Evolutionary conservation across 2,888 invertebrate species (phyloP).

Genomic region (Drosophila silvestris): DNA sequence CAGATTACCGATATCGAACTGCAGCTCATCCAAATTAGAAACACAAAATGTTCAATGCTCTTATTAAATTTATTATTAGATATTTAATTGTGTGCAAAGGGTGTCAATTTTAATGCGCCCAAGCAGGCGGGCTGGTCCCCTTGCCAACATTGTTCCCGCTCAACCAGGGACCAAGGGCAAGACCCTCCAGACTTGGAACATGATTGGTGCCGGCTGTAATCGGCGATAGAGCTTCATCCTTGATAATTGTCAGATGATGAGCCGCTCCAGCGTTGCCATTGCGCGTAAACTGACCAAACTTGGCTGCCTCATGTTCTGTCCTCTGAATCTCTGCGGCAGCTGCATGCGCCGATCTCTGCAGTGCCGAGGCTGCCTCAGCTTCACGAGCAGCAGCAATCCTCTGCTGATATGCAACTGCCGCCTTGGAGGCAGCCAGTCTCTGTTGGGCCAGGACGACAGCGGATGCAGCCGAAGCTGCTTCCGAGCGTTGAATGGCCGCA

Average conservation of each 20-base stretch:
- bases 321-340: slow-evolving; percentile 90
- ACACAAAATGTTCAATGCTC: slow-evolving; percentile 29
- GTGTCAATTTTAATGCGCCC: slow-evolving; percentile 45
- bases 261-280: slow-evolving; percentile 87
- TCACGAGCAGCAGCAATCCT: slow-evolving; percentile 90
- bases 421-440: slow-evolving; percentile 89
- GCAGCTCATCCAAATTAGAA: background rate
- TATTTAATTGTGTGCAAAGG: background rate
- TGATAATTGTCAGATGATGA: slow-evolving; percentile 87
- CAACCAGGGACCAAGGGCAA: slow-evolving; percentile 77
- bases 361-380: slow-evolving; percentile 90
- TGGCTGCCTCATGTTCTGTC: slow-evolving; percentile 88
- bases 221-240: slow-evolving; percentile 86
- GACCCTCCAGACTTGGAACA: slow-evolving; percentile 76
- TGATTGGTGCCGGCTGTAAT: slow-evolving; percentile 84
- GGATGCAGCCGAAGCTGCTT: slow-evolving; percentile 89
- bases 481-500: slow-evolving; percentile 89
- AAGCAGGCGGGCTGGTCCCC: slow-evolving; percentile 37
- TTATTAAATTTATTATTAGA: slow-evolving; percentile 25
- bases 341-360: slow-evolving; percentile 89
- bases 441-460: slow-evolving; percentile 89
- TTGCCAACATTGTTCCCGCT: slow-evolving; percentile 49
- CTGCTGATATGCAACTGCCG: slow-evolving; percentile 90
- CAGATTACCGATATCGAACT: background rate
- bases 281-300: slow-evolving; percentile 88